Conservation (phyloP, 2,113 vertebrate genomes). For the Pipa parva region DNA sequence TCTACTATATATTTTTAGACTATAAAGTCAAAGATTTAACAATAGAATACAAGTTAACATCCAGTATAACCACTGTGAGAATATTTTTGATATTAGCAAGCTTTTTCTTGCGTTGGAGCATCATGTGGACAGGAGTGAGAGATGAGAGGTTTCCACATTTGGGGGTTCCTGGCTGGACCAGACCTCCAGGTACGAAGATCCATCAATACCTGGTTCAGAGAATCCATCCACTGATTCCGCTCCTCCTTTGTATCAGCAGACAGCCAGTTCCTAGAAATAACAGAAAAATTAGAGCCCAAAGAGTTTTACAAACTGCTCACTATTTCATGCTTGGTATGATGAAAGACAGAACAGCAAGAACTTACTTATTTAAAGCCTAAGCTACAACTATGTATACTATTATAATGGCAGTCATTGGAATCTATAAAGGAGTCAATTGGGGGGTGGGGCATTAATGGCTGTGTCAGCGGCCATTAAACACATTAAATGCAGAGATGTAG, state of each 20-base stretch:
- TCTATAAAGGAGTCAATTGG: too few relatives aligned
- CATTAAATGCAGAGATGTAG: too few relatives aligned
- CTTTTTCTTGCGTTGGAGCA: not conserved
- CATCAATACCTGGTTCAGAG: slow-evolving; percentile 40
- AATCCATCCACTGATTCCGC: slow-evolving; percentile 35
- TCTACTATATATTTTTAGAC: not conserved
- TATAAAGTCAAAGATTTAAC: not conserved
- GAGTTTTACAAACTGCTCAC: too few relatives aligned
- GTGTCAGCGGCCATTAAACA: too few relatives aligned
- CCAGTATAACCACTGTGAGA: not conserved
- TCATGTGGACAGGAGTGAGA: too few relatives aligned
- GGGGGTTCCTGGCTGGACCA: not conserved
- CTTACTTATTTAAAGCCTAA: too few relatives aligned
- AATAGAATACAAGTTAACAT: not conserved
- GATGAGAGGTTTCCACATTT: not conserved
- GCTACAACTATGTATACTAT: too few relatives aligned
- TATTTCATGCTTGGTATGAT: too few relatives aligned
- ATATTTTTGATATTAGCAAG: too few relatives aligned
- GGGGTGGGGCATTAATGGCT: too few relatives aligned
- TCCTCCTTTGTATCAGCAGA: slow-evolving; percentile 40
- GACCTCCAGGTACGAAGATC: slow-evolving; percentile 38
- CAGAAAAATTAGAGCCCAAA: not conserved
- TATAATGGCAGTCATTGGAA: too few relatives aligned
- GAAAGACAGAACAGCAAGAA: too few relatives aligned
- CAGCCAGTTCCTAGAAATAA: slow-evolving; percentile 32